These are phyloP conservation scores for Eumaeus atala DNA, from an alignment of 1,140 invertebrate species.

Conservation along the genomic window DNA sequence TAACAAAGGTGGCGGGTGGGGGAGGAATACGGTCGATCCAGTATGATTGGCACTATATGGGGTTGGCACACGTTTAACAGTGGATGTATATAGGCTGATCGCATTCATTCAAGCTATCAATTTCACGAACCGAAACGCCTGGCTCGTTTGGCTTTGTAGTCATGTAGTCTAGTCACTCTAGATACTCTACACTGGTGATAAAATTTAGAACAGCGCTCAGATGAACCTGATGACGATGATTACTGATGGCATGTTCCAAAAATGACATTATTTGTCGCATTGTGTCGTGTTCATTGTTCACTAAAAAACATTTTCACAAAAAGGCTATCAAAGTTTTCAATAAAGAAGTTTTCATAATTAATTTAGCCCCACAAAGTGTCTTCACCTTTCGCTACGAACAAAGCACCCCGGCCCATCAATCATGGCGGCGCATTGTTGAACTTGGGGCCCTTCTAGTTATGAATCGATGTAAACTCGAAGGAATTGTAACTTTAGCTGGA, in stretches of 20 bases:
- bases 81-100: too few relatives aligned
- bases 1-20: too few relatives aligned
- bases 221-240: neutral
- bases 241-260: neutral
- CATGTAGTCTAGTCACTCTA: too few relatives aligned
- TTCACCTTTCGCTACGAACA: slow-evolving; percentile 19
- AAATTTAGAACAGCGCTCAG: too few relatives aligned
- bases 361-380: slow-evolving; percentile 19
- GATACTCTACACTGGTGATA: too few relatives aligned
- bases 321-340: slow-evolving; percentile 5
- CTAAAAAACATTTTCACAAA: slow-evolving; percentile 4
- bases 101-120: too few relatives aligned
- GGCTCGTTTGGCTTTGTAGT: too few relatives aligned
- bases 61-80: too few relatives aligned
- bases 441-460: slow-evolving; percentile 15
- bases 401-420: slow-evolving; percentile 22
- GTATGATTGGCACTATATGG: too few relatives aligned
- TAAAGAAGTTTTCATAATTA: slow-evolving; percentile 21
- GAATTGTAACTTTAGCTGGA: slow-evolving; percentile 28
- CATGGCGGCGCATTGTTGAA: slow-evolving; percentile 13
- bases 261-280: slow-evolving; percentile 1
- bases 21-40: too few relatives aligned
- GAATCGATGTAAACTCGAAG: slow-evolving; percentile 25
- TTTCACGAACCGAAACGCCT: too few relatives aligned
- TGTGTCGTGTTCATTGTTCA: neutral